phyloP scores from a whole-genome alignment of 2,113 vertebrate genomes.

The Chloropsis hardwickii region DNA sequence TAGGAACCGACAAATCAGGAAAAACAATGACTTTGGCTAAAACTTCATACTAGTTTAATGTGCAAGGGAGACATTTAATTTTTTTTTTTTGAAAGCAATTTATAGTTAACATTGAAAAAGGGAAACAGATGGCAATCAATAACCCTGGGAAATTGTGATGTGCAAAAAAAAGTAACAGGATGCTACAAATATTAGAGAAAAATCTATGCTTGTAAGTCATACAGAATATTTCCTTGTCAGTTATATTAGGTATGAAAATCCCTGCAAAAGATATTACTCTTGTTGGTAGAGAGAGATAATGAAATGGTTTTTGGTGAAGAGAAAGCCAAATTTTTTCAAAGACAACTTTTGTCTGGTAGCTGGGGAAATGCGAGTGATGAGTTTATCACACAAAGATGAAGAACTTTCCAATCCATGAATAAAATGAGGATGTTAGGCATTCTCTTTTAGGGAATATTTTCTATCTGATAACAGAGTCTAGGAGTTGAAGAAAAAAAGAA shows the following conservation, averaged over 20 bases:
- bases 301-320: neutral
- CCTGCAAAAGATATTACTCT: neutral
- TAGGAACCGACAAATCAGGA: neutral
- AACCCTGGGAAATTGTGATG: conserved; percentile 14
- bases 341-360: neutral
- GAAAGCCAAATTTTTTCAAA: conserved; percentile 9
- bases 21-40: conserved; percentile 13
- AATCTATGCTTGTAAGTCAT: neutral
- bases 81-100: neutral
- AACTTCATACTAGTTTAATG: neutral
- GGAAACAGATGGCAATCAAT: conserved; percentile 51
- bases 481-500: neutral
- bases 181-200: conserved; percentile 31
- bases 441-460: conserved; percentile 1
- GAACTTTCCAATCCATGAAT: neutral
- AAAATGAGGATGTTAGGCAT: conserved; percentile 5
- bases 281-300: neutral
- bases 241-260: neutral
- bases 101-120: conserved; percentile 6
- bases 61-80: neutral
- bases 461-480: neutral
- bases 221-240: neutral
- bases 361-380: neutral
- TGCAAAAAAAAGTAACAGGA: neutral
- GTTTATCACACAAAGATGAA: neutral